Evolutionary conservation across 2,888 invertebrate species (phyloP).

Genomic region (Conistra vaccinii): DNA sequence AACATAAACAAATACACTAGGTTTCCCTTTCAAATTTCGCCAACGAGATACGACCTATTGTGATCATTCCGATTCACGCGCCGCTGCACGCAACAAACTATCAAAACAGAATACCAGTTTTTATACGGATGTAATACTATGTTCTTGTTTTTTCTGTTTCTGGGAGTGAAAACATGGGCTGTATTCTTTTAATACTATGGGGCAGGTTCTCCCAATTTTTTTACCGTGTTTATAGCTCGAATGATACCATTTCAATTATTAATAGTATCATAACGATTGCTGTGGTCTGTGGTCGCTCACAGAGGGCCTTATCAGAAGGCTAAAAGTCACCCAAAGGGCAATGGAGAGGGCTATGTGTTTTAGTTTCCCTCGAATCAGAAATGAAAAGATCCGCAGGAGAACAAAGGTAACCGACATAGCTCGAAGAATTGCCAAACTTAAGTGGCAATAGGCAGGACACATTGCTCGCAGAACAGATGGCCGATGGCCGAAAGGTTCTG

Average conservation of each 20-base stretch:
- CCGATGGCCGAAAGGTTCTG: no score
- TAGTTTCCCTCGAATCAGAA: no score
- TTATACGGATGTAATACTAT: conserved; percentile 18
- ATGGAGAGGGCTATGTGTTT: no score
- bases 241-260: background rate
- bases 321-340: no score
- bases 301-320: no score
- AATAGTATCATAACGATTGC: background rate
- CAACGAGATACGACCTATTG: conserved; percentile 58
- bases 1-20: conserved; percentile 42
- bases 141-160: conserved; percentile 12
- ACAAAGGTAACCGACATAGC: no score
- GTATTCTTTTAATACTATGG: background rate
- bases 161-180: conserved; percentile 10
- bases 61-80: conserved; percentile 63
- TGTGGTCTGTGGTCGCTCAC: no score
- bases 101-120: conserved; percentile 30
- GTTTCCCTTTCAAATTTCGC: conserved; percentile 65
- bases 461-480: no score
- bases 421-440: no score
- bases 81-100: conserved; percentile 50
- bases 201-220: background rate
- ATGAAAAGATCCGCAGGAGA: no score
- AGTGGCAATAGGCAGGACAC: no score
- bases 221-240: background rate